phyloP scores from a whole-genome alignment of 2,113 vertebrate species.

The Lipophrys pholis region DNA sequence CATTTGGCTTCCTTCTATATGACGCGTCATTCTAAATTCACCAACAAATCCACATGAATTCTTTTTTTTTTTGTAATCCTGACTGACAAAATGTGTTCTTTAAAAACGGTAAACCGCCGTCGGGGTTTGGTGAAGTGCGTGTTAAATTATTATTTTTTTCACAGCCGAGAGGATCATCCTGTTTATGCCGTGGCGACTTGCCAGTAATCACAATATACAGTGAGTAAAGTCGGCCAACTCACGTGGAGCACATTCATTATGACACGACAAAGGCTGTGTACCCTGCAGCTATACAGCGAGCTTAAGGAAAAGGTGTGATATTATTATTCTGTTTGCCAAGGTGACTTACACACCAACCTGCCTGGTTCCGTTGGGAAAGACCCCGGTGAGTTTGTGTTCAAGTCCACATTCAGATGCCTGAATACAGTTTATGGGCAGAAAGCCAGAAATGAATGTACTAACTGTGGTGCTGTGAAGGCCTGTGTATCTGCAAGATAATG shows the following conservation, averaged over 20 bases:
- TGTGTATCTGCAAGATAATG: no score
- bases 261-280: conserved; percentile 29
- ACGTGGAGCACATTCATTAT: conserved; percentile 55
- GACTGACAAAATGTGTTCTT: conserved; percentile 52
- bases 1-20: conserved; percentile 20
- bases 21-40: conserved; percentile 39
- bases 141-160: conserved; percentile 38
- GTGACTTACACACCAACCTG: conserved; percentile 27
- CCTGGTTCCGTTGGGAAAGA: neutral
- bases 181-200: conserved; percentile 46
- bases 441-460: neutral
- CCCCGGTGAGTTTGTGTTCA: neutral
- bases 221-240: conserved; percentile 47
- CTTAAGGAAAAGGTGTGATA: conserved; percentile 19
- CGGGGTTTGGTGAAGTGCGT: conserved; percentile 29
- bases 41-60: conserved; percentile 55
- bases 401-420: no score
- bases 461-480: no score
- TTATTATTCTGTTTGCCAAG: conserved; percentile 17
- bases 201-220: conserved; percentile 49
- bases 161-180: conserved; percentile 42
- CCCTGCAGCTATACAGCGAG: conserved; percentile 37
- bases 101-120: conserved; percentile 23
- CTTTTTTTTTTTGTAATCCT: conserved; percentile 41
- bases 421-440: neutral